These are phyloP conservation scores for Acropternis orthonyx DNA, from an alignment of 2,797 vertebrate genomes.

Conservation along the genomic window DNA sequence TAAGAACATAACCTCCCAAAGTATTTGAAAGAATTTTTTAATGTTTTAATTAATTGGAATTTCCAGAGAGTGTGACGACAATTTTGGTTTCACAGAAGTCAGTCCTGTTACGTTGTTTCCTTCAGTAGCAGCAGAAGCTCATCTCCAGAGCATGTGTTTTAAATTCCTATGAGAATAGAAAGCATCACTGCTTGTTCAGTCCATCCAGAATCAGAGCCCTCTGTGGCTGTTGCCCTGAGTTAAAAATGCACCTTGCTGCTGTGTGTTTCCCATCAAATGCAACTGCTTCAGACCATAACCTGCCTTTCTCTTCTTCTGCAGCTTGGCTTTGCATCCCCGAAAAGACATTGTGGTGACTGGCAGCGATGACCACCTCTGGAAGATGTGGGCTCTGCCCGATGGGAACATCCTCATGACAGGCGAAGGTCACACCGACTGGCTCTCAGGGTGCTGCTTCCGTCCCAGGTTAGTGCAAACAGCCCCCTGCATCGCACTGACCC, in stretches of 20 bases:
- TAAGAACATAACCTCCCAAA: neutral
- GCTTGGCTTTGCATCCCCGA: slow-evolving; percentile 74
- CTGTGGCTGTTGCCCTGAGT: neutral
- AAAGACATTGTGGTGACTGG: slow-evolving; percentile 73
- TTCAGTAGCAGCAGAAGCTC: neutral
- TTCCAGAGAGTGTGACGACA: neutral
- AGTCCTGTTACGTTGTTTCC: neutral
- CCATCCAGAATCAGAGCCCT: neutral
- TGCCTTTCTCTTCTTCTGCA: slow-evolving; percentile 26
- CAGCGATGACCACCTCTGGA: slow-evolving; percentile 81
- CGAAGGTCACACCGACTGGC: slow-evolving; percentile 86
- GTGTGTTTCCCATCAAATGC: neutral
- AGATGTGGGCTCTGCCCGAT: slow-evolving; percentile 74
- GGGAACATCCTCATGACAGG: slow-evolving; percentile 80
- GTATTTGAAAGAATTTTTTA: neutral
- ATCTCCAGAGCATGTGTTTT: neutral
- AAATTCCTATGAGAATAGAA: neutral
- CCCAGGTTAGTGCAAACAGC: slow-evolving; percentile 76
- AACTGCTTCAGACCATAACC: neutral
- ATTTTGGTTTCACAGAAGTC: neutral
- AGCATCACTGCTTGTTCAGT: neutral
- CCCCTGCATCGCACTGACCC: neutral
- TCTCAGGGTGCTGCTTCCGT: slow-evolving; percentile 85
- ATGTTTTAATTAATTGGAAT: neutral
- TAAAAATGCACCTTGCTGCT: neutral